Evolutionary conservation across 2,888 invertebrate species (phyloP).

Genomic region (Prosapia bicincta): DNA sequence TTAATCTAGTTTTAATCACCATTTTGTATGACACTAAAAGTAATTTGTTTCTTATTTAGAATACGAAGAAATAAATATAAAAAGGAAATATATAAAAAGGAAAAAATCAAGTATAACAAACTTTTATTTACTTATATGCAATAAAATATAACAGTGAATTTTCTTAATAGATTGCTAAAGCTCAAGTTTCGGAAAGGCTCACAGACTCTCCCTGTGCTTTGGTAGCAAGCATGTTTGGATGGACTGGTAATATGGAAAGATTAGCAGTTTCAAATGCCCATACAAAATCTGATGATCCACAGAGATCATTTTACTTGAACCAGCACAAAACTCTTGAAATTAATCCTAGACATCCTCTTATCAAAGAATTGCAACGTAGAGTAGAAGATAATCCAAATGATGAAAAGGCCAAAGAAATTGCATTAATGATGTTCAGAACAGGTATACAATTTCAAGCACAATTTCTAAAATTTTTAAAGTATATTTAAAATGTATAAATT

Average conservation of each 20-base stretch:
- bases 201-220: conserved; percentile 93
- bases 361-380: conserved; percentile 83
- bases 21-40: no score
- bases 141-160: neutral
- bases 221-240: conserved; percentile 94
- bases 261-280: conserved; percentile 94
- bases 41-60: no score
- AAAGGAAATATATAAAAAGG: no score
- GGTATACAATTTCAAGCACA: no score
- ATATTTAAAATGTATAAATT: no score
- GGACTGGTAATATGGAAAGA: conserved; percentile 99
- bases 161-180: conserved; percentile 60
- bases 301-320: conserved; percentile 80
- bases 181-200: conserved; percentile 81
- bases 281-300: conserved; percentile 90
- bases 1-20: no score
- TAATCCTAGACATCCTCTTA: conserved; percentile 95
- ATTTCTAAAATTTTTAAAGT: no score
- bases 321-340: conserved; percentile 97
- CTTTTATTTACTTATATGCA: no score
- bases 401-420: conserved; percentile 75
- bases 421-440: conserved; percentile 85
- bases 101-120: no score
- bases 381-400: conserved; percentile 76
- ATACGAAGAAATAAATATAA: no score